Conservation (phyloP, 2,888 invertebrate species). For the Limnephilus lunatus region DNA sequence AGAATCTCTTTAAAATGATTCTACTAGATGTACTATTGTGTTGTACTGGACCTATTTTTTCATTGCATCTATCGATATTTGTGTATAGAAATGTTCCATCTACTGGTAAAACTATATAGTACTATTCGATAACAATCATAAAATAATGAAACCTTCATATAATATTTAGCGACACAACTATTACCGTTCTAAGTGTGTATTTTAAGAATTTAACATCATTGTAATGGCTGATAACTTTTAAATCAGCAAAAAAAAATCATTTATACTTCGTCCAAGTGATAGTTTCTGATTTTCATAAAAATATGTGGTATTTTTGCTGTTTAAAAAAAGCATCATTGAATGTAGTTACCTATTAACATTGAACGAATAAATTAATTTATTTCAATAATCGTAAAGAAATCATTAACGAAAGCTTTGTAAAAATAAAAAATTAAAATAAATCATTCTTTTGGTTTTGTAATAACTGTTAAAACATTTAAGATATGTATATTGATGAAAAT, state of each 20-base stretch:
- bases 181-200: not conserved
- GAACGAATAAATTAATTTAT: too few relatives aligned
- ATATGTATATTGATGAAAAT: too few relatives aligned
- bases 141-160: not conserved
- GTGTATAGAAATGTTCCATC: not conserved
- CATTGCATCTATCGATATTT: not conserved
- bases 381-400: too few relatives aligned
- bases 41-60: not conserved
- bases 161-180: not conserved
- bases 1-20: too few relatives aligned
- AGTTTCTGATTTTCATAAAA: too few relatives aligned
- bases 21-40: not conserved
- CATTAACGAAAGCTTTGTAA: too few relatives aligned
- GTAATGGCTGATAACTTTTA: not conserved
- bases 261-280: too few relatives aligned
- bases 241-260: not conserved
- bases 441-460: too few relatives aligned
- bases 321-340: too few relatives aligned
- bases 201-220: not conserved
- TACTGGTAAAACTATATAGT: not conserved
- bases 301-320: too few relatives aligned
- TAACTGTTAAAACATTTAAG: too few relatives aligned
- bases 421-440: not conserved
- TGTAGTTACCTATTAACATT: not conserved
- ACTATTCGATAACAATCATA: not conserved